Evolutionary conservation across 2,113 vertebrate species (phyloP), one percentile per base, ranked within the genome.

Genomic region (Rhagologus leucostigma): DNA sequence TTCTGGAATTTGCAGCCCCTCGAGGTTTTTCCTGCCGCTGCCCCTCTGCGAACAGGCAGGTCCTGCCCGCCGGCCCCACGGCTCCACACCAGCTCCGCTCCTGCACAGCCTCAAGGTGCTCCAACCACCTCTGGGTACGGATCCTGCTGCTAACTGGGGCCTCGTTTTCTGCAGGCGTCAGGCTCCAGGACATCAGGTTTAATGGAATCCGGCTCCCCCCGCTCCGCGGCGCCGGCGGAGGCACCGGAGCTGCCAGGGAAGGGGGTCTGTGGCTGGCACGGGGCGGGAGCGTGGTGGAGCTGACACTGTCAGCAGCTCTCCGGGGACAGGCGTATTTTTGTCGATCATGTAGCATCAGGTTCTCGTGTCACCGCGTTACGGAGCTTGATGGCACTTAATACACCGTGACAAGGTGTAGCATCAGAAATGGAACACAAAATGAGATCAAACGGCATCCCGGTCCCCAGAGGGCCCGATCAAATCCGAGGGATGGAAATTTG

Each of bases 391-490:
- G 95, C 93, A 96, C 91, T 71, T 96, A 92, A 97, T 89, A 70
- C 90, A 23, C n/a, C 70, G 5, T 96, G 96, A 98, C 96, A 97
- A 90, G 44, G 89, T 97, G 97, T 97, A 96, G 96, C 97, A 94
- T 96, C 94, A 91, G 96, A 95, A 93, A 63, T 71, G 90, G 42
- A 94, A 96, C 90, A 94, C 92, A 90, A 96, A 96, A 96, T 93
- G 96, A 97, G 37, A 95, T 97, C 94, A 87, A 96, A 96, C 89
- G 78, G 95, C 96, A n/a, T 39, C 22, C 7, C 4, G 44, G 62
- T 91, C 96, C 96, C 95, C 95, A 78, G 95, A 93, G 89, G 84
- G 55, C 53, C 81, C 6, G 21, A 87, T 95, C 79, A 96, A 82
- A 97, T 93, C 95, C 53, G 77, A 96, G 91, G 55, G 41, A 83